Evolutionary conservation across 1,140 invertebrate genomes (phyloP).

Genomic region (Neuroterus valhalla): DNA sequence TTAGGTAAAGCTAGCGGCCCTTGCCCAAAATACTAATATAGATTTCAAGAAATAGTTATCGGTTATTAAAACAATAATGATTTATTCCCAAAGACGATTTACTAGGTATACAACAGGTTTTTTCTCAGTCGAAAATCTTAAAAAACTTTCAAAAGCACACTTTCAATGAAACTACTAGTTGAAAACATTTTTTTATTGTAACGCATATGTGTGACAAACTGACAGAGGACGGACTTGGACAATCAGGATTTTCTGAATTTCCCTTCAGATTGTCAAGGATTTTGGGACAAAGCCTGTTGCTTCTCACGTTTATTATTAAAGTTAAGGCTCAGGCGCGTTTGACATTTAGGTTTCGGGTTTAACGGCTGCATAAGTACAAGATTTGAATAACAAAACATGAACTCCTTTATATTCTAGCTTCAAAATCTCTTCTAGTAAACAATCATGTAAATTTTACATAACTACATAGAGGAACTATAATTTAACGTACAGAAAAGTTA

Average conservation of each 20-base stretch:
- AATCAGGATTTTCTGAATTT: constrained; percentile 40
- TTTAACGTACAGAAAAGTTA: too few relatives aligned
- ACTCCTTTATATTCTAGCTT: neutral
- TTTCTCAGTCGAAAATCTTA: too few relatives aligned
- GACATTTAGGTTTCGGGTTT: constrained; percentile 57
- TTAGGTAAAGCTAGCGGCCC: too few relatives aligned
- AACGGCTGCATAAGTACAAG: constrained; percentile 26
- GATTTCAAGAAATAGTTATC: too few relatives aligned
- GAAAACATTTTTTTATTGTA: too few relatives aligned
- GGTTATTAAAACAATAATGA: too few relatives aligned
- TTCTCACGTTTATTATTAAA: constrained; percentile 70
- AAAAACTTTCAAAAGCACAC: too few relatives aligned
- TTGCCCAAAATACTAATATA: too few relatives aligned
- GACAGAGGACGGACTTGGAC: constrained; percentile 42
- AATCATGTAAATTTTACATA: neutral
- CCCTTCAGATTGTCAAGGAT: constrained; percentile 28
- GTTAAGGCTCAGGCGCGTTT: constrained; percentile 65
- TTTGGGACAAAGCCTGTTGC: constrained; percentile 26
- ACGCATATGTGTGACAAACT: neutral
- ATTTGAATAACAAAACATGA: constrained; percentile 48
- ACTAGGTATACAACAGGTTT: too few relatives aligned
- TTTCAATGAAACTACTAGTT: neutral
- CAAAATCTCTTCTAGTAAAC: constrained; percentile 5
- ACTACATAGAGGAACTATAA: too few relatives aligned
- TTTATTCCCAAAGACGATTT: too few relatives aligned